Evolutionary conservation across 1,140 invertebrate genomes (phyloP), one percentile per base, ranked within the genome.

Genomic region (Druon quercuslanigerum): DNA sequence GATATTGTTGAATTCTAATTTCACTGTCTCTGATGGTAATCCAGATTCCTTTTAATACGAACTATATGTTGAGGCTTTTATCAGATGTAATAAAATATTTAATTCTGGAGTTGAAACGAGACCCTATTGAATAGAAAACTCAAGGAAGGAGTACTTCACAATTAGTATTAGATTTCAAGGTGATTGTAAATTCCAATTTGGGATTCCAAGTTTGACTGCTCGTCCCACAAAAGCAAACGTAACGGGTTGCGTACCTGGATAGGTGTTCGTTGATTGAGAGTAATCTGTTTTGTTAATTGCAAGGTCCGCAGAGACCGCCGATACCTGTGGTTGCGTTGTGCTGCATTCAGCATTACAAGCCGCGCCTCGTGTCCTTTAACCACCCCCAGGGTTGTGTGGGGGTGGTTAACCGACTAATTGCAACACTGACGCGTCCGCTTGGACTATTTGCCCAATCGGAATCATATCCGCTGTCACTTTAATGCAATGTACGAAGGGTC

Each of bases 201-300:
- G 7, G 8, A 46, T 46, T 11, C 40, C 40, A 46, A 46, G 40
- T 46, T 46, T 46, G 40, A 46, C 40, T 46, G 40, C 9, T 5
- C 9, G 9, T 46, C 8, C 8, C 40, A 46, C 40, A 46, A 11
- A 46, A 46, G 8, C 40, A 46, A 46, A 46, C 40, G 40, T 46
- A 46, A 46, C 40, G 40, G 40, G 40, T 9, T 46, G 40, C 50
- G 54, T 73, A 70, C 52, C 73, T 75, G 73, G 77, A 84, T 79
- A 81, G 84, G 83, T 83, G 86, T 85, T 82, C 83, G 85, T 87
- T 89, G 88, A 89, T 89, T 84, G 88, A 88, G 85, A 84, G 85
- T 88, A 88, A 87, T 88, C 87, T 88, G 87, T 89, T 89, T 88
- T 88, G 88, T 88, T 89, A 89, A 89, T 89, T 89, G 88, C 87